Conservation (phyloP, 2,888 invertebrate species). For the Neria commutata region DNA sequence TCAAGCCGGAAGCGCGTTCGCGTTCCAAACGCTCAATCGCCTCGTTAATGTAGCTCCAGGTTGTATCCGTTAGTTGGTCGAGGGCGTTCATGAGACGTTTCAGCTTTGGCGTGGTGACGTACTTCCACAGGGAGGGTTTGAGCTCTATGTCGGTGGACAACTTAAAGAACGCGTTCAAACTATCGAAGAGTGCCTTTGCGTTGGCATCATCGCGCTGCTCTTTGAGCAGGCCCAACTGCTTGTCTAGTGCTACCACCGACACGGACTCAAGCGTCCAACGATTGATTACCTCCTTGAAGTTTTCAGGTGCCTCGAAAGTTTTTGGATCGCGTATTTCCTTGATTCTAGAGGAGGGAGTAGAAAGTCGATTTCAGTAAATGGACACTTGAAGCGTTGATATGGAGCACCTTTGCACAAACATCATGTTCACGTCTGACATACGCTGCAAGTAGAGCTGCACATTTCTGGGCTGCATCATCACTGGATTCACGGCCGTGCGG, state of each 20-base stretch:
- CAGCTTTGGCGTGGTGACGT: constrained; percentile 31
- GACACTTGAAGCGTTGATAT: not conserved
- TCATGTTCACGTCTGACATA: constrained; percentile 63
- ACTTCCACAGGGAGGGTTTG: constrained; percentile 41
- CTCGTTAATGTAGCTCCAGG: constrained; percentile 50
- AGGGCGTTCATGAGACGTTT: constrained; percentile 23
- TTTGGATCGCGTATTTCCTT: constrained; percentile 44
- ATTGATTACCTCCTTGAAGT: constrained; percentile 64
- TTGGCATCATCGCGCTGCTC: constrained; percentile 35
- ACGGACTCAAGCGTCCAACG: constrained; percentile 67
- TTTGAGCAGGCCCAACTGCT: constrained; percentile 40
- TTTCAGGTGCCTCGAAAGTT: constrained; percentile 55
- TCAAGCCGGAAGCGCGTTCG: constrained; percentile 23
- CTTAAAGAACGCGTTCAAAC: constrained; percentile 33
- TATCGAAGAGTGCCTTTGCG: constrained; percentile 29
- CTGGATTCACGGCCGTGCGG: constrained; percentile 69
- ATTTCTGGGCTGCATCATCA: constrained; percentile 68
- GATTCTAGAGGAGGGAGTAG: constrained; percentile 43
- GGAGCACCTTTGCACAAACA: constrained; percentile 43
- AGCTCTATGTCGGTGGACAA: constrained; percentile 28
- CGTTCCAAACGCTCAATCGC: constrained; percentile 47
- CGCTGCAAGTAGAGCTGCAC: constrained; percentile 63
- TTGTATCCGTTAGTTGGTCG: constrained; percentile 38
- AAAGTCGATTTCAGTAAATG: not conserved
- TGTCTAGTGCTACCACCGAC: constrained; percentile 57